Conservation (phyloP, 2,797 vertebrate species). For the Coregonus sp. region DNA sequence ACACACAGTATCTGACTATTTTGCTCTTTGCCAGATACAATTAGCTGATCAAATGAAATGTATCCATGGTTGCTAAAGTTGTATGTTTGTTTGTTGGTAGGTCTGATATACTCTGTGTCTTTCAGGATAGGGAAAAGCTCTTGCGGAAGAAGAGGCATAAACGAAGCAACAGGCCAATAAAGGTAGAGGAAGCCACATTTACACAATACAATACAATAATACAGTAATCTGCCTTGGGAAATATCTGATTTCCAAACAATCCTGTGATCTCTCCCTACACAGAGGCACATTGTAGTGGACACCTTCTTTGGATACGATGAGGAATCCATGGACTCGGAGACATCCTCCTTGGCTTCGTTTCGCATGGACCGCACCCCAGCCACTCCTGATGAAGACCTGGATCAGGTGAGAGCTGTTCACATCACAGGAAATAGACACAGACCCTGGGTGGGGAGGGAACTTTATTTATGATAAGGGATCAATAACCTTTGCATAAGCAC, state of each 20-base stretch:
- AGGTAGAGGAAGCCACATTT: conserved; percentile 73
- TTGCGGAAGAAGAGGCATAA: conserved; percentile 94
- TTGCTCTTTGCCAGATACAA: background rate
- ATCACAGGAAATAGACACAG: background rate
- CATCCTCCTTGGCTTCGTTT: conserved; percentile 94
- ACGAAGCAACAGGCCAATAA: conserved; percentile 94
- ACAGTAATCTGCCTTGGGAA: background rate
- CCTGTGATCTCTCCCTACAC: conserved; percentile 14
- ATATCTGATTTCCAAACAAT: background rate
- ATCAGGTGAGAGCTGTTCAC: conserved; percentile 74
- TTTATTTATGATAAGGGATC: background rate
- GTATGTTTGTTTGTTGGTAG: background rate
- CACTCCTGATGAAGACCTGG: conserved; percentile 93
- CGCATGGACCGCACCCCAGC: conserved; percentile 95
- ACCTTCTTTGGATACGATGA: conserved; percentile 95
- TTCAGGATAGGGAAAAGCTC: conserved; percentile 94
- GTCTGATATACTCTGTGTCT: background rate
- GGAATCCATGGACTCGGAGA: conserved; percentile 98
- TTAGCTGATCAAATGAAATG: background rate
- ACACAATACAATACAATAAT: background rate
- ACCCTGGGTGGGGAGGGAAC: background rate
- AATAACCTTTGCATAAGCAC: background rate
- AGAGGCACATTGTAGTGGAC: conserved; percentile 94
- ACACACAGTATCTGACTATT: too few species aligned
- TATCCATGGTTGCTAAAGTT: too few species aligned